These are phyloP conservation scores for Eupeodes latifasciatus DNA, from an alignment of 2,888 invertebrate species.

Conservation along the genomic window DNA sequence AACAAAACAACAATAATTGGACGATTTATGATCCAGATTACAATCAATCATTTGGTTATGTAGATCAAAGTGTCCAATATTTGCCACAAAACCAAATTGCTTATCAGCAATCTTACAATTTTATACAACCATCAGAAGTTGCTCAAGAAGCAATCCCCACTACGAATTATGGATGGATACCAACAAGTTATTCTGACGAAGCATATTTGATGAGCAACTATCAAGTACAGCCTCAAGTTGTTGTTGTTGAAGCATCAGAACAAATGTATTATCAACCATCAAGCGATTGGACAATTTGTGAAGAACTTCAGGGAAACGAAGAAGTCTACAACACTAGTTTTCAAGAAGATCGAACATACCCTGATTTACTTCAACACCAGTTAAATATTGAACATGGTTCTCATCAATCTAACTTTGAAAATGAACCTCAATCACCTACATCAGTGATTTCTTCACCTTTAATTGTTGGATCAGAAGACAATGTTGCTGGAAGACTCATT, in stretches of 20 bases:
- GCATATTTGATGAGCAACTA: neutral
- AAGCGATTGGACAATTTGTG: neutral
- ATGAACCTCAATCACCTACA: neutral
- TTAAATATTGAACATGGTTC: neutral
- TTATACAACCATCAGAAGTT: neutral
- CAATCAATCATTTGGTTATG: neutral
- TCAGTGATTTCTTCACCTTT: neutral
- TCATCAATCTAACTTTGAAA: neutral
- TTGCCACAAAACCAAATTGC: neutral
- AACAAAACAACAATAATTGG: neutral
- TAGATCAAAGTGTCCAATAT: neutral
- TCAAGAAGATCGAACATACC: neutral
- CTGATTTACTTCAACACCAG: neutral
- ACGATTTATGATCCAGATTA: neutral
- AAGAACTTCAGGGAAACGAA: neutral
- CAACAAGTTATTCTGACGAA: neutral
- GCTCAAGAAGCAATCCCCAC: neutral
- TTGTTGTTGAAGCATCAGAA: neutral
- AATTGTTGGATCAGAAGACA: conserved; percentile 5
- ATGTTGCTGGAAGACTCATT: conserved; percentile 22
- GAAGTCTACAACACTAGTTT: neutral
- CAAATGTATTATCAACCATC: neutral
- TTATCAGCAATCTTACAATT: neutral
- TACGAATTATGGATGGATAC: neutral
- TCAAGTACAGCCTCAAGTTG: neutral